Conservation (phyloP, 2,113 vertebrate genomes). For the Deroptyus accipitrinus region DNA sequence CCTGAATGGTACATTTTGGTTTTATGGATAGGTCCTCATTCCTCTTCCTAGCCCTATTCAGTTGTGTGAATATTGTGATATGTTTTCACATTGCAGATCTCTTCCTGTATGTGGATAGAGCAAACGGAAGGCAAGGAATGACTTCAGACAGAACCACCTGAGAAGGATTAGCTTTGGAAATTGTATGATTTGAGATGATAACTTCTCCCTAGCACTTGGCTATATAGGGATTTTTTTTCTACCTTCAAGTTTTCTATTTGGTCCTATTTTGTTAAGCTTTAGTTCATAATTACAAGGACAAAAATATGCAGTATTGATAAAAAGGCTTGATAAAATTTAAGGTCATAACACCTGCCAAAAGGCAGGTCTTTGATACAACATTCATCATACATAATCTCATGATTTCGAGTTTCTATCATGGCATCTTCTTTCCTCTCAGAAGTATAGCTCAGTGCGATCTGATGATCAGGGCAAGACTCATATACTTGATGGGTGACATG, state of each 20-base stretch:
- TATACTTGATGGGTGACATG: rapidly evolving
- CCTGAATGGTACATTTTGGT: not conserved
- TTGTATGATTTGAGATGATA: not conserved
- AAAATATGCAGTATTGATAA: not conserved
- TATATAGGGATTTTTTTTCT: not conserved
- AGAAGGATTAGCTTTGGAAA: not conserved
- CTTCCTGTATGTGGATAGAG: not conserved
- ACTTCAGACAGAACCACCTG: not conserved
- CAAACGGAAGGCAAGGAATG: not conserved
- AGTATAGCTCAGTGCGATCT: not conserved
- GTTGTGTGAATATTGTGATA: not conserved
- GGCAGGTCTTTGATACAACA: not conserved
- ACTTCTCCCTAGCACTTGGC: not conserved
- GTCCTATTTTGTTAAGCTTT: not conserved
- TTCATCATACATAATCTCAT: not conserved
- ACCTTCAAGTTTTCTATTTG: not conserved
- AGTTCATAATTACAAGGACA: not conserved
- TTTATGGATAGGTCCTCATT: not conserved
- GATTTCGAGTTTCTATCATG: not conserved
- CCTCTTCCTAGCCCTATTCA: not conserved
- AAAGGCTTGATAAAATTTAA: not conserved
- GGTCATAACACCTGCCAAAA: not conserved
- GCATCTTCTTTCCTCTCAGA: not conserved
- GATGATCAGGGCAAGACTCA: not conserved
- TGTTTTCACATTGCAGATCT: not conserved